These are phyloP conservation scores for Corella eumyota DNA, from an alignment of 23 tunicate species.

Conservation along the genomic window DNA sequence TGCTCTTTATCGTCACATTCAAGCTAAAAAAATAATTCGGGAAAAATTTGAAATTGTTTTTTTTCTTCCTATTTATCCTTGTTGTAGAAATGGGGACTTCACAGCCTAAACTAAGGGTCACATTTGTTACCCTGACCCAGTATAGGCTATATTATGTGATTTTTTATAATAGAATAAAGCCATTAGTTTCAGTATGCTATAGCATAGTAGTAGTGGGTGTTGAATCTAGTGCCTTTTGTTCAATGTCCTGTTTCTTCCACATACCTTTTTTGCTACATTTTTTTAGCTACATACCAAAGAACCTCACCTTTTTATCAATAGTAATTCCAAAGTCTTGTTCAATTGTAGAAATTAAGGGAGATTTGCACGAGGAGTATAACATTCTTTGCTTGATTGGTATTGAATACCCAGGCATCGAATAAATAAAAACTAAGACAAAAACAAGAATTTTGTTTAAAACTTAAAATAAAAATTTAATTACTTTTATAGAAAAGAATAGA, in stretches of 20 bases:
- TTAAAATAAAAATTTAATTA: not conserved
- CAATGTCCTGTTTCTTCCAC: no score
- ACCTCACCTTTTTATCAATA: slow-evolving; percentile 53
- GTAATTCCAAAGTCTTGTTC: slow-evolving; percentile 14
- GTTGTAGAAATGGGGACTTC: no score
- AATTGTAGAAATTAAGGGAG: slow-evolving; percentile 32
- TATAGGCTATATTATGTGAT: not conserved
- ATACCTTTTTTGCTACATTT: not conserved
- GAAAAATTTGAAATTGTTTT: no score
- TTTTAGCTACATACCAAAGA: no score
- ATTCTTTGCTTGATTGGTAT: slow-evolving; percentile 73
- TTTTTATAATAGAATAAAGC: not conserved
- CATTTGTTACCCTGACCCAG: no score
- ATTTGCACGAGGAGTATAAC: slow-evolving; percentile 87
- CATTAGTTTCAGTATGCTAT: no score
- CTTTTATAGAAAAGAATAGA: not conserved
- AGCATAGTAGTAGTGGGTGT: no score
- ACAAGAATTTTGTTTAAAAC: not conserved
- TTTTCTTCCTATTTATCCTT: no score
- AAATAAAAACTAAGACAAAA: slow-evolving; percentile 54
- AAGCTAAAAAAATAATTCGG: slow-evolving; percentile 11
- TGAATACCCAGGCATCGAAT: slow-evolving; percentile 81
- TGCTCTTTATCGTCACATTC: slow-evolving; percentile 36
- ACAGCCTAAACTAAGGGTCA: no score
- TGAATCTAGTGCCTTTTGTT: no score